phyloP scores from a whole-genome alignment of 2,797 vertebrate species.

The Xenopus petersii region DNA sequence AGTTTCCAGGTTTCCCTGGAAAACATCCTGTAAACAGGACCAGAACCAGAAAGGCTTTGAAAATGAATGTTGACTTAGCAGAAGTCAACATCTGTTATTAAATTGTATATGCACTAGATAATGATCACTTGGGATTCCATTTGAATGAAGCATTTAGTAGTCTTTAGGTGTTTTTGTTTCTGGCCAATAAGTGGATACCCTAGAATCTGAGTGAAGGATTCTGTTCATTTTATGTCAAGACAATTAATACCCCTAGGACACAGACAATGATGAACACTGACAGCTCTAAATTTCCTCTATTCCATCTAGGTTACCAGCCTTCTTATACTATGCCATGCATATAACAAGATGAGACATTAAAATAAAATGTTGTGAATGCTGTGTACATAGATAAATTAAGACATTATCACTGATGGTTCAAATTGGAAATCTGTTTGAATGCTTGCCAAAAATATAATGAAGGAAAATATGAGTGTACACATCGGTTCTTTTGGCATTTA shows the following conservation, averaged over 20 bases:
- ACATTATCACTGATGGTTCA: background rate
- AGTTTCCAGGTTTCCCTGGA: too few species aligned
- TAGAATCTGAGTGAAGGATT: constrained; percentile 35
- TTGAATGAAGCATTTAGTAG: constrained; percentile 31
- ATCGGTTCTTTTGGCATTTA: too few species aligned
- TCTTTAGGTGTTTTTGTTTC: constrained; percentile 17
- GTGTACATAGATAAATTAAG: constrained; percentile 27
- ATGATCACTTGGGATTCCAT: constrained; percentile 15
- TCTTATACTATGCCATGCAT: constrained; percentile 41
- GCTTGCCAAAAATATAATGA: too few species aligned
- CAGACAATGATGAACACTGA: constrained; percentile 43
- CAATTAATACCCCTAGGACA: constrained; percentile 49
- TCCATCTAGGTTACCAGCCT: constrained; percentile 46
- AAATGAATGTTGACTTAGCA: too few species aligned
- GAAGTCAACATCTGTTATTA: constrained; percentile 27
- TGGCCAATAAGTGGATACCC: constrained; percentile 16
- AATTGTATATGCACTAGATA: constrained; percentile 17
- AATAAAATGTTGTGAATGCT: constrained; percentile 30
- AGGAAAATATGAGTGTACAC: too few species aligned
- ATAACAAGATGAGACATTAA: constrained; percentile 40
- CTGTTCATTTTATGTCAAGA: constrained; percentile 43
- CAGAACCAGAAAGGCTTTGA: too few species aligned
- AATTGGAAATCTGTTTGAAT: too few species aligned
- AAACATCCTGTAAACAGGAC: too few species aligned
- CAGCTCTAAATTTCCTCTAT: constrained; percentile 41